Evolutionary conservation across 2,797 vertebrate species (phyloP).

Genomic region (Menidia menidia): DNA sequence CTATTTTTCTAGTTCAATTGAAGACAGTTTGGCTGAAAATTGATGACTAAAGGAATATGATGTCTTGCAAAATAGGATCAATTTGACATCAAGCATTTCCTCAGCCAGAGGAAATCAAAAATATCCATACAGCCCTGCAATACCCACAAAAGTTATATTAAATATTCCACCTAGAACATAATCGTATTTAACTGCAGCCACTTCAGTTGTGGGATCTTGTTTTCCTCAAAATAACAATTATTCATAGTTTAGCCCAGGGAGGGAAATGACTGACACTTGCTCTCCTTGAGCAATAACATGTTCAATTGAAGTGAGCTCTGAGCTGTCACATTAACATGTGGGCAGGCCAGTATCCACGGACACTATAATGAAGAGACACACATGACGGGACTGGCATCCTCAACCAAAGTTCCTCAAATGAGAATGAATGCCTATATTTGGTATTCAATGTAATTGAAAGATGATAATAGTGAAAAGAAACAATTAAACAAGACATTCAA

Average conservation of each 20-base stretch:
- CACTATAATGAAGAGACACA: conserved; percentile 40
- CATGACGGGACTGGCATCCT: conserved; percentile 32
- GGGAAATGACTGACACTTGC: conserved; percentile 70
- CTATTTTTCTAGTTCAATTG: conserved; percentile 54
- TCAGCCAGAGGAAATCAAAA: conserved; percentile 24
- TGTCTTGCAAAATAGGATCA: conserved; percentile 7
- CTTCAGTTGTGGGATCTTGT: conserved; percentile 46
- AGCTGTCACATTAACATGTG: conserved; percentile 72
- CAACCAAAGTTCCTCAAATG: conserved; percentile 12
- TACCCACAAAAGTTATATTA: conserved; percentile 30
- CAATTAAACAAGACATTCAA: too few species aligned
- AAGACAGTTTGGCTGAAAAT: conserved; percentile 46
- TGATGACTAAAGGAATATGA: conserved; percentile 11
- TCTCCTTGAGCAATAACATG: conserved; percentile 64
- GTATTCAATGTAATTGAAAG: neutral
- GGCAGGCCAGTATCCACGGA: conserved; percentile 42
- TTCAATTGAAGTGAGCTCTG: conserved; percentile 61
- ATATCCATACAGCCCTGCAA: conserved; percentile 25
- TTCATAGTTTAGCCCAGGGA: conserved; percentile 60
- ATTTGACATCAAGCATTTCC: conserved; percentile 6
- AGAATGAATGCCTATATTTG: conserved; percentile 2
- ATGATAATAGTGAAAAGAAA: neutral
- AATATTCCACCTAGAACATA: conserved; percentile 49
- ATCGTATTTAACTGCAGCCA: conserved; percentile 63
- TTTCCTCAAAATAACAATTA: conserved; percentile 67